Conservation (phyloP, 2,888 invertebrate species). For the Agrotis ipsilon region DNA sequence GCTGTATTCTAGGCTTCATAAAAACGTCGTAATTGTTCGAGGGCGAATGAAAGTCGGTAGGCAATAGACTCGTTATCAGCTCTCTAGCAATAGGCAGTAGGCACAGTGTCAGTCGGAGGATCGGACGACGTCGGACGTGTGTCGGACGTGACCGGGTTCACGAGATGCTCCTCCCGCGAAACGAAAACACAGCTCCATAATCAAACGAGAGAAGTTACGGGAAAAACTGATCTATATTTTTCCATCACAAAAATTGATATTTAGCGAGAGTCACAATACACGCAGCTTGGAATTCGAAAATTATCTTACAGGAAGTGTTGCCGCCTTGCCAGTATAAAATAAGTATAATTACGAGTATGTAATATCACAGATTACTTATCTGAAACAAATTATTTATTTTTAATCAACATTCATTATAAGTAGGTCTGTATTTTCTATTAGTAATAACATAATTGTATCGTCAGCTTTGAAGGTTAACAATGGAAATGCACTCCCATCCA, state of each 20-base stretch:
- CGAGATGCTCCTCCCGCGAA: conserved; percentile 58
- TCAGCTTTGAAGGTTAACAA: conserved; percentile 25
- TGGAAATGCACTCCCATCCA: conserved; percentile 49
- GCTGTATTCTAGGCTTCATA: conserved; percentile 71
- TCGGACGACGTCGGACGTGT: conserved; percentile 82
- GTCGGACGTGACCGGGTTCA: conserved; percentile 80
- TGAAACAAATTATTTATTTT: no score
- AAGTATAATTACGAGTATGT: no score
- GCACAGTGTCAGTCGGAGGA: conserved; percentile 76
- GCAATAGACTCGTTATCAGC: conserved; percentile 77
- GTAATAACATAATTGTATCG: no score
- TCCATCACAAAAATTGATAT: neutral
- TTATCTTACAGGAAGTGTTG: neutral
- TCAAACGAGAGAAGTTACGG: conserved; percentile 29
- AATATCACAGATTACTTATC: no score
- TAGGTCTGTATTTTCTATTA: no score
- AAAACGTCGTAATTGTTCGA: conserved; percentile 78
- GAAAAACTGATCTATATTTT: neutral
- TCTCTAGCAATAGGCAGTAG: conserved; percentile 69
- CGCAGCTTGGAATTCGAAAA: no score
- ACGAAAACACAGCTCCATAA: conserved; percentile 42
- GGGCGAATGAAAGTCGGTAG: conserved; percentile 70
- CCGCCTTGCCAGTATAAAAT: neutral
- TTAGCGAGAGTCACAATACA: neutral
- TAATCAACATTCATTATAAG: no score